phyloP scores from a whole-genome alignment of 2,797 vertebrate species.

The Dendrocincla tyrannina region DNA sequence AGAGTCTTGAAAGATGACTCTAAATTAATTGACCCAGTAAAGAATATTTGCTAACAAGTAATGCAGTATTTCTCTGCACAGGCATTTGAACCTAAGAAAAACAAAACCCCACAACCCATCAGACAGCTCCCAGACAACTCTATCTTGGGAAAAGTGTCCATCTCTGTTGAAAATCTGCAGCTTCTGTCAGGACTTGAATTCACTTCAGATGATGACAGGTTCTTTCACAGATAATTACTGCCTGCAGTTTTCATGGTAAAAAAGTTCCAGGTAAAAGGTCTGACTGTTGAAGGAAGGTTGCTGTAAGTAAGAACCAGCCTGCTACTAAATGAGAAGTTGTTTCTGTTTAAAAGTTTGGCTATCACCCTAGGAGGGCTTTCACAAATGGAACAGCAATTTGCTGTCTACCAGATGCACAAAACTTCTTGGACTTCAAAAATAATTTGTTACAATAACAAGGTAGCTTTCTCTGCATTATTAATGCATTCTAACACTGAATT shows the following conservation, averaged over 20 bases:
- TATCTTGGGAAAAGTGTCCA: not conserved
- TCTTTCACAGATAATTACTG: conserved; percentile 22
- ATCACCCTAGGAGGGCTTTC: not conserved
- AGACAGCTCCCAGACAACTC: not conserved
- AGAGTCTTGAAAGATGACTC: not conserved
- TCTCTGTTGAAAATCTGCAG: not conserved
- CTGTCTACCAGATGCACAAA: not conserved
- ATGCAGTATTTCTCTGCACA: not conserved
- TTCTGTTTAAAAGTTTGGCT: not conserved
- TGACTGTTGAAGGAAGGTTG: not conserved
- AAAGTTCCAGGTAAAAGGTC: not conserved
- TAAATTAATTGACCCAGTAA: not conserved
- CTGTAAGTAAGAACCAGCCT: not conserved
- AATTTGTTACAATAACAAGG: not conserved
- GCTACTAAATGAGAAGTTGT: not conserved
- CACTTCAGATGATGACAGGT: not conserved
- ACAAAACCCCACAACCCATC: not conserved
- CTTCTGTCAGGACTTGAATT: not conserved
- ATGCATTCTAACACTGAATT: not conserved
- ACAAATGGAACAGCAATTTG: not conserved
- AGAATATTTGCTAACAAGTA: not conserved
- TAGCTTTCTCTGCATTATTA: not conserved
- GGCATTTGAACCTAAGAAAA: not conserved
- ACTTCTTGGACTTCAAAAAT: not conserved
- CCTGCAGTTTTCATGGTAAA: not conserved